These are phyloP conservation scores for Pangasius djambal DNA, from an alignment of 2,797 vertebrate genomes.

Conservation along the genomic window DNA sequence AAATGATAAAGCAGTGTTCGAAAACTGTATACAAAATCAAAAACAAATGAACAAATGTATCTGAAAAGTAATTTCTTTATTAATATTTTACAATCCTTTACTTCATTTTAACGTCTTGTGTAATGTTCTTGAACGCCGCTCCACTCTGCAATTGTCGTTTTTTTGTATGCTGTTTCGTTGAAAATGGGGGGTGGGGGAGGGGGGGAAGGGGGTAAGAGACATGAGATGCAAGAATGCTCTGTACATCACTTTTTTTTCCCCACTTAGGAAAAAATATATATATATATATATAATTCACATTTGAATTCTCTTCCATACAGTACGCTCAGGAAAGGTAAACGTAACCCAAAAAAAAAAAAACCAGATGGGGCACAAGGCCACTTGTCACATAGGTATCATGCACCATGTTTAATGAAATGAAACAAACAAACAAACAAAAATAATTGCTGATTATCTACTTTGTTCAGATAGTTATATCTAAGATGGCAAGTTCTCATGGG, in stretches of 20 bases:
- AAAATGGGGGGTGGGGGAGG: constrained; percentile 51
- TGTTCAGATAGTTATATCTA: not conserved
- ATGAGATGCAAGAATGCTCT: constrained; percentile 68
- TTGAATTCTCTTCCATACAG: constrained; percentile 61
- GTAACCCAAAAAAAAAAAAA: constrained; percentile 55
- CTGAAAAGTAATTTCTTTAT: constrained; percentile 84
- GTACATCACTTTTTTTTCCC: constrained; percentile 69
- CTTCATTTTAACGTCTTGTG: constrained; percentile 78
- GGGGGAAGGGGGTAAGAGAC: constrained; percentile 3
- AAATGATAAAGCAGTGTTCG: not conserved
- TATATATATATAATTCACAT: constrained; percentile 68
- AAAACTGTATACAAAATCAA: not conserved
- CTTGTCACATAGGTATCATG: constrained; percentile 63
- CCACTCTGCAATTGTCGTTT: constrained; percentile 71
- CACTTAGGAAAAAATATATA: constrained; percentile 61
- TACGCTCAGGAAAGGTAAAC: constrained; percentile 63
- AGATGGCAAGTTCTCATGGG: not conserved
- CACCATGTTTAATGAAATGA: constrained; percentile 20
- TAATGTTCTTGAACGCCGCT: constrained; percentile 60
- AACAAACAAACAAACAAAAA: constrained; percentile 1
- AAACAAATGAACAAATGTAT: constrained; percentile 46
- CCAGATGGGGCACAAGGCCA: constrained; percentile 61
- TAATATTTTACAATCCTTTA: constrained; percentile 85
- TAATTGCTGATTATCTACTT: not conserved
- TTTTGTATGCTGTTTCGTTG: constrained; percentile 69